These are phyloP conservation scores for Spilosoma lubricipeda DNA, from an alignment of 2,888 invertebrate genomes.

Conservation along the genomic window DNA sequence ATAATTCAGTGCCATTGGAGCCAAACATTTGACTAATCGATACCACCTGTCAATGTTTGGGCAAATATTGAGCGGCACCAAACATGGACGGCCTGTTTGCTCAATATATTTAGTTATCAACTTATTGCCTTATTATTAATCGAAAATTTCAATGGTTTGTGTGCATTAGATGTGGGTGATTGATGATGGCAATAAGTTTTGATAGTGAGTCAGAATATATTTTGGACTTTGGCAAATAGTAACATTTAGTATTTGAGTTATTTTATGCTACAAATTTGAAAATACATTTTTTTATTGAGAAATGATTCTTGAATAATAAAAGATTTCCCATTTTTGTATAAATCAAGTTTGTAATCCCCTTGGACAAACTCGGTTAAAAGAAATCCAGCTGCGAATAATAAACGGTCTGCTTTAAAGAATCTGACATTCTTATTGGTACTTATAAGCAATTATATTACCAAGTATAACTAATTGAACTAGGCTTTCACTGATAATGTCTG, in stretches of 20 bases:
- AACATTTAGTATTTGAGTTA: background rate
- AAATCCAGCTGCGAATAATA: no score
- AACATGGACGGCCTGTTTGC: slow-evolving; percentile 57
- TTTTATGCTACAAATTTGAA: background rate
- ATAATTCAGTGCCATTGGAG: slow-evolving; percentile 58
- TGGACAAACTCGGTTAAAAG: no score
- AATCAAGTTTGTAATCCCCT: no score
- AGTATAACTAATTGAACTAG: background rate
- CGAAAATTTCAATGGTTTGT: slow-evolving; percentile 28
- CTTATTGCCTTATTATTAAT: slow-evolving; percentile 43
- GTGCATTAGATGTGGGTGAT: slow-evolving; percentile 18
- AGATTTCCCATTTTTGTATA: background rate
- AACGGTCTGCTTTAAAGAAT: no score
- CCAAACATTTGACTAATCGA: slow-evolving; percentile 61
- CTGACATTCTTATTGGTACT: no score
- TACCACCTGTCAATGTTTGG: slow-evolving; percentile 59
- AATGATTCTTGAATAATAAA: background rate
- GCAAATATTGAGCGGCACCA: slow-evolving; percentile 64
- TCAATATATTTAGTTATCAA: slow-evolving; percentile 46
- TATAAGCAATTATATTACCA: no score
- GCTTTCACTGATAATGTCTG: background rate
- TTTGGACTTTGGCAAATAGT: slow-evolving; percentile 5
- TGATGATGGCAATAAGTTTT: slow-evolving; percentile 21
- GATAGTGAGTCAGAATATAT: slow-evolving; percentile 15
- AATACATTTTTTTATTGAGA: background rate